Evolutionary conservation across 2,888 invertebrate genomes (phyloP), one percentile per base, ranked within the genome.

Genomic region (Spilosoma lubricipeda): DNA sequence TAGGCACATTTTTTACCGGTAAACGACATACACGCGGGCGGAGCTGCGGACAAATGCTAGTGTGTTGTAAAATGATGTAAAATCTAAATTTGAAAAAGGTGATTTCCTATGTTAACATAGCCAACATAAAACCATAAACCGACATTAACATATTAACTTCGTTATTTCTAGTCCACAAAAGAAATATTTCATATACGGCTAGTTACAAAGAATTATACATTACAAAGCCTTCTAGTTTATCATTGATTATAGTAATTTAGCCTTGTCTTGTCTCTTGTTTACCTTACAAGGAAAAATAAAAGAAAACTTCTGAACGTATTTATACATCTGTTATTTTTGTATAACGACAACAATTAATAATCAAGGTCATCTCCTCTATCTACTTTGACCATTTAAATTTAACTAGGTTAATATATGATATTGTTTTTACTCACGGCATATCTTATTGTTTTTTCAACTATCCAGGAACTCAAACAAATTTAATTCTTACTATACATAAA

Each of bases 401-500:
- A 66, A 76, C 68, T 59, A 77, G 75, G 67, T 75, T 68, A 82
- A 77, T 75, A 73, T 45, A 69, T 20, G 27, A 65, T 39, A n/a
- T n/a, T n/a, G n/a, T n/a, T n/a, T n/a, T n/a, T n/a, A 70, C 59
- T 70, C 76, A 67, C 78, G 72, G 2, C 33, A 68, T 72, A 30
- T 67, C 42, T 71, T 39, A n/a, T 30, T 30, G 59, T 76, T 71
- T 78, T 63, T 73, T 72, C n/a, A 77, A 77, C 78, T 72, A 71
- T 56, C 65, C 63, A 39, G 73, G 18, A 78, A 78, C 66, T 27
- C 30, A 59, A 52, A 42, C 45, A 36, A 42, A 63, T 63, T 33
- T 64, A 69, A 30, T 78, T 78, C 13, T 66, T 39, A 70, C 71
- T 89, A 87, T 67, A 90, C 81, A 72, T 88, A 30, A 75, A 82